phyloP scores from a whole-genome alignment of 1,140 invertebrate genomes.

The Ditylenchus dipsaci region DNA sequence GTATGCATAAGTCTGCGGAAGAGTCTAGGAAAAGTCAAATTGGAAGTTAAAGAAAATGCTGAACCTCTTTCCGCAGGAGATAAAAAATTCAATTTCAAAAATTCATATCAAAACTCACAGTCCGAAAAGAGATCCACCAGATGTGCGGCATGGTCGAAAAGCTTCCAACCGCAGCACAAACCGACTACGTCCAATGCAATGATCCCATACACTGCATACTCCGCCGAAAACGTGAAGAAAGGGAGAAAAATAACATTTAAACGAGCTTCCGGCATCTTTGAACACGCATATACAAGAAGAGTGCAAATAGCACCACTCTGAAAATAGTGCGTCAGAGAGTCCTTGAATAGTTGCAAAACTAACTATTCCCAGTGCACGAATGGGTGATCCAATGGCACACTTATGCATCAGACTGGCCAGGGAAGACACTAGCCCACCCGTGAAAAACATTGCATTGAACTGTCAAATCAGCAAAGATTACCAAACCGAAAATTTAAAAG shows the following conservation, averaged over 20 bases:
- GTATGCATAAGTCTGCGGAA: too few species aligned
- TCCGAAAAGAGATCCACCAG: conserved; percentile 82
- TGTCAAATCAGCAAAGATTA: conserved; percentile 67
- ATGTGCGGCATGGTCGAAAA: conserved; percentile 96
- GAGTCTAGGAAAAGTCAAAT: too few species aligned
- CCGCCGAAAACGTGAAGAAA: conserved; percentile 77
- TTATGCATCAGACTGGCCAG: conserved; percentile 79
- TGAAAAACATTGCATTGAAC: conserved; percentile 75
- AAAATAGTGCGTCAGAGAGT: too few species aligned
- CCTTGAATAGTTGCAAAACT: conserved; percentile 41
- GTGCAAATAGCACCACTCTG: conserved; percentile 90
- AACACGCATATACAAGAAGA: conserved; percentile 78
- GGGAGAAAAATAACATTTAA: conserved; percentile 85
- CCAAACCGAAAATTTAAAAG: conserved; percentile 1
- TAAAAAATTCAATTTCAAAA: neutral
- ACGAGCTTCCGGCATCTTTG: conserved; percentile 75
- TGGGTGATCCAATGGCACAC: conserved; percentile 66
- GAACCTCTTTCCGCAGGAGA: too few species aligned
- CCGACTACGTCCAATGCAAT: conserved; percentile 72
- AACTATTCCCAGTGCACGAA: conserved; percentile 83
- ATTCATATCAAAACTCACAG: conserved; percentile 24
- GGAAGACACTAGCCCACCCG: conserved; percentile 76
- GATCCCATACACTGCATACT: conserved; percentile 79
- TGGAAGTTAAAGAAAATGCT: too few species aligned
- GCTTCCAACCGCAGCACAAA: conserved; percentile 77